Evolutionary conservation across 2,113 vertebrate genomes (phyloP).

Genomic region (Gambusia affinis): DNA sequence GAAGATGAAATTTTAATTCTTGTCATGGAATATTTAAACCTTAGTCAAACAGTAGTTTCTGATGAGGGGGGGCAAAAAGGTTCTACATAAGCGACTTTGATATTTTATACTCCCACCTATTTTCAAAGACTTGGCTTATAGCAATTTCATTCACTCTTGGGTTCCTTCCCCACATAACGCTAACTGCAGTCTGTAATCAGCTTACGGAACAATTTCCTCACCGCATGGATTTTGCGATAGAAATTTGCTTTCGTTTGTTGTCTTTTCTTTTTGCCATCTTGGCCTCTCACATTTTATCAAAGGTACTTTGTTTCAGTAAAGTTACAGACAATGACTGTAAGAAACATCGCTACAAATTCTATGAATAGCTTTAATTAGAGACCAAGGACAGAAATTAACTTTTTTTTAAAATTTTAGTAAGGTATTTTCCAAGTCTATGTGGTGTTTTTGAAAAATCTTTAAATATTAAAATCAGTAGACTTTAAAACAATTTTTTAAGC

Average conservation of each 20-base stretch:
- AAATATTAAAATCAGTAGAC: neutral
- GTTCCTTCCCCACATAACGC: conserved; percentile 62
- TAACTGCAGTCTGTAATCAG: conserved; percentile 70
- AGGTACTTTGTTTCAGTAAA: neutral
- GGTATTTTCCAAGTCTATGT: neutral
- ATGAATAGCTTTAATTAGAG: neutral
- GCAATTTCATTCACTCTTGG: conserved; percentile 63
- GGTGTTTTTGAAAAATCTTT: neutral
- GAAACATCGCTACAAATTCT: neutral
- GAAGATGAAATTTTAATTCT: neutral
- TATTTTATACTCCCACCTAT: conserved; percentile 11
- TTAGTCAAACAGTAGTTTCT: neutral
- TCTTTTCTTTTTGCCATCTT: neutral
- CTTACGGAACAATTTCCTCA: conserved; percentile 55
- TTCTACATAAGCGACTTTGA: conserved; percentile 1
- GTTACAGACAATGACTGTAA: neutral
- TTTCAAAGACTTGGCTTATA: conserved; percentile 25
- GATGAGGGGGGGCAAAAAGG: neutral
- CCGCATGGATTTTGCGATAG: conserved; percentile 41
- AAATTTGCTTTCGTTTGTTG: neutral
- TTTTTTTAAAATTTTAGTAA: neutral
- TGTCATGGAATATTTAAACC: neutral
- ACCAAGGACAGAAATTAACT: neutral
- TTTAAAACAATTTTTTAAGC: neutral
- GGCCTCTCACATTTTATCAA: neutral